These are phyloP conservation scores for Pipistrellus nathusii DNA, from an alignment of 2,797 vertebrate species.

Conservation along the genomic window DNA sequence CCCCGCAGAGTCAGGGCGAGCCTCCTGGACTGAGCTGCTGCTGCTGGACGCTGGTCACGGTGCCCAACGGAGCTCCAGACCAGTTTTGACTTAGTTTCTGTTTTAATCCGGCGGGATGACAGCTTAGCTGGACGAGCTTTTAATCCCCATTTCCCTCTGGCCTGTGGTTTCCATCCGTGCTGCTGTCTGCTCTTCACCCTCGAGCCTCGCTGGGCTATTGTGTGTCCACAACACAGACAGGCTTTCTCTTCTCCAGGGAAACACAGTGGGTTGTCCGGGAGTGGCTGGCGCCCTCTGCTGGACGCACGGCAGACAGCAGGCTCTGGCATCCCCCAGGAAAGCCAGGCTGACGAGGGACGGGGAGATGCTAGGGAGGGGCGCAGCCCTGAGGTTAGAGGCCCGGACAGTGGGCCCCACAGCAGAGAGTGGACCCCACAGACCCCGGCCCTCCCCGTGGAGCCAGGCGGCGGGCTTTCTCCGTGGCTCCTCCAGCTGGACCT, in stretches of 20 bases:
- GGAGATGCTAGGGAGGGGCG: background rate
- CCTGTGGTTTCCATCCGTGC: background rate
- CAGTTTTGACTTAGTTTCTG: background rate
- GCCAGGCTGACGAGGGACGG: background rate
- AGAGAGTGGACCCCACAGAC: background rate
- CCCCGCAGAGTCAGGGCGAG: background rate
- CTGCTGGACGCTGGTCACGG: accelerated
- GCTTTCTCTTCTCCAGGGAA: background rate
- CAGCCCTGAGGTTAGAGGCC: background rate
- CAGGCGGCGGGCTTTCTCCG: background rate
- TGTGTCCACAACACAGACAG: background rate
- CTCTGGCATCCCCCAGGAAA: accelerated
- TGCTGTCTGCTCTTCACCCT: background rate
- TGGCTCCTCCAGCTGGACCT: background rate
- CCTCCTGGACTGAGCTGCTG: background rate
- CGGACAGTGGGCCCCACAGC: background rate
- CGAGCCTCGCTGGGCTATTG: background rate
- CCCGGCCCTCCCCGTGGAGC: background rate
- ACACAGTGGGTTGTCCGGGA: background rate
- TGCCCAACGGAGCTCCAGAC: background rate
- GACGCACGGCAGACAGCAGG: background rate
- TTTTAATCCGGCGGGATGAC: background rate
- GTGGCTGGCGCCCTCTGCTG: constrained; percentile 72
- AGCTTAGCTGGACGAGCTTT: background rate
- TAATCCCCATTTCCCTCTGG: background rate